Conservation (phyloP, 2,888 invertebrate genomes). For the Monopis laevigella region DNA sequence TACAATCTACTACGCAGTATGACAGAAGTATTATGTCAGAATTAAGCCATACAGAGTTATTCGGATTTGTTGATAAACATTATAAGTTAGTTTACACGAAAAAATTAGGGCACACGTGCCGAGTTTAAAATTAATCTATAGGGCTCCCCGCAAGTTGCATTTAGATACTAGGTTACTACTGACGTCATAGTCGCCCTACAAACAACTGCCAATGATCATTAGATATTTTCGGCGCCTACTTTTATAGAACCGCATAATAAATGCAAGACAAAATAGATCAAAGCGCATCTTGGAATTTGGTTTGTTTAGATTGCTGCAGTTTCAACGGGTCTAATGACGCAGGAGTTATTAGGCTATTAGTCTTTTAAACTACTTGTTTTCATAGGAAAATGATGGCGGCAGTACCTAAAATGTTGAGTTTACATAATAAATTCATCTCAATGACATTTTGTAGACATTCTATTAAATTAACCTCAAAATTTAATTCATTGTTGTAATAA, state of each 20-base stretch:
- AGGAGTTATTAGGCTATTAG: background rate
- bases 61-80: conserved; percentile 1
- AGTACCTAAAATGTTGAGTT: background rate
- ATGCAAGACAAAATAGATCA: conserved; percentile 9
- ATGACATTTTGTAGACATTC: no score
- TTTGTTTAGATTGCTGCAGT: conserved; percentile 7
- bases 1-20: no score
- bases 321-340: background rate
- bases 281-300: conserved; percentile 7
- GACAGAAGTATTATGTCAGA: no score
- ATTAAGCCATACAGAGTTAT: no score
- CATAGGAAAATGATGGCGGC: background rate
- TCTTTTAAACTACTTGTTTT: conserved; percentile 7
- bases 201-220: conserved; percentile 16
- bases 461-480: no score
- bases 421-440: background rate
- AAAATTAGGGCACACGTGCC: conserved; percentile 2
- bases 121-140: background rate
- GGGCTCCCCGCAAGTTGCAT: conserved; percentile 8
- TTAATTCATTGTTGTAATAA: no score
- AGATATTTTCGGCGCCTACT: conserved; percentile 12
- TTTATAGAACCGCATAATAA: conserved; percentile 9
- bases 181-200: conserved; percentile 41
- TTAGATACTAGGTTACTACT: conserved; percentile 30
- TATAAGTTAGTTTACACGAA: conserved; percentile 2